phyloP scores from a whole-genome alignment of 2,113 vertebrate genomes.

The Dascyllus trimaculatus region DNA sequence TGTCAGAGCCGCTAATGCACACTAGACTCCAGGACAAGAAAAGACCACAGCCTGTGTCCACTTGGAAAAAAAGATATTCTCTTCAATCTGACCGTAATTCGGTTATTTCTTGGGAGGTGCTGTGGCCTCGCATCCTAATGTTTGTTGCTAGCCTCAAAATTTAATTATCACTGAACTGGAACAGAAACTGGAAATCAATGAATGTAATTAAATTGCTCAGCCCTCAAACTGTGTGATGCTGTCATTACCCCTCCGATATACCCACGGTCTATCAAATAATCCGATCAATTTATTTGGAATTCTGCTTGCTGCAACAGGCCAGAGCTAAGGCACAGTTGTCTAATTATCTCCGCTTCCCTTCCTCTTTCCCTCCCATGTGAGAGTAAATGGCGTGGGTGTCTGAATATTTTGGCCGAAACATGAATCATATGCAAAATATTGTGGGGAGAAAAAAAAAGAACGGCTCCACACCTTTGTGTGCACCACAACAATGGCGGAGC shows the following conservation, averaged over 20 bases:
- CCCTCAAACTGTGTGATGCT: slow-evolving; percentile 55
- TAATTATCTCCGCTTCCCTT: slow-evolving; percentile 58
- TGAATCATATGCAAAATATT: slow-evolving; percentile 44
- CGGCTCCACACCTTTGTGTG: neutral
- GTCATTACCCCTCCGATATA: slow-evolving; percentile 64
- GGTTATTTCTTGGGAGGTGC: slow-evolving; percentile 13
- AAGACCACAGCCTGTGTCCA: slow-evolving; percentile 11
- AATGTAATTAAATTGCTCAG: slow-evolving; percentile 68
- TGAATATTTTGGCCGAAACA: slow-evolving; percentile 29
- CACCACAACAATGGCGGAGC: neutral
- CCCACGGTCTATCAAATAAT: slow-evolving; percentile 66
- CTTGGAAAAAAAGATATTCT: slow-evolving; percentile 4
- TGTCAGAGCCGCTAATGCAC: slow-evolving; percentile 9
- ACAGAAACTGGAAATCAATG: slow-evolving; percentile 74
- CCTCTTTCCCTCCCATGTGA: slow-evolving; percentile 1
- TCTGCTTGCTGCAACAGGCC: slow-evolving; percentile 31
- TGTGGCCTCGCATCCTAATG: slow-evolving; percentile 27
- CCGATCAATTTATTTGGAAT: slow-evolving; percentile 65
- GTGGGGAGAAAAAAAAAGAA: neutral
- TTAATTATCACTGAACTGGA: slow-evolving; percentile 67
- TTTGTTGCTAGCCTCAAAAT: slow-evolving; percentile 49
- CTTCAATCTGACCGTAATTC: slow-evolving; percentile 41
- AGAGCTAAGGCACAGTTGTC: slow-evolving; percentile 27
- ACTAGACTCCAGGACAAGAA: slow-evolving; percentile 26
- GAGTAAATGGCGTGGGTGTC: slow-evolving; percentile 19